Percentiles rank a stretch among this genome's conserved stretches.
Conservation (phyloP, 1,140 invertebrate species). For the Scaptomyza graminum region DNA sequence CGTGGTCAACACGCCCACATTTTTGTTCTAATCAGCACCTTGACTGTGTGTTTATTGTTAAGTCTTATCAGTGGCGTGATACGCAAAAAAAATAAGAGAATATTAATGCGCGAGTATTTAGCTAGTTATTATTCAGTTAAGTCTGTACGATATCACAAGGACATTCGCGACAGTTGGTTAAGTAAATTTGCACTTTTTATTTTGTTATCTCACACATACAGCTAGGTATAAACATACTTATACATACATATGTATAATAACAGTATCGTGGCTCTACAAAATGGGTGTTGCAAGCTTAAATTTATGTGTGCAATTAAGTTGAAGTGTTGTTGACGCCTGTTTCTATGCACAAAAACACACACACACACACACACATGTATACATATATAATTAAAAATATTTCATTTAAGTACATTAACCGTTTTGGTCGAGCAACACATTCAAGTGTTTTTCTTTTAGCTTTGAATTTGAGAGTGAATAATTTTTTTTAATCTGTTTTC, state of each 20-base stretch:
- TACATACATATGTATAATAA: too few relatives aligned
- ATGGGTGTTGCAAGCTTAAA: conserved; percentile 29
- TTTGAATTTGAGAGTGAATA: neutral
- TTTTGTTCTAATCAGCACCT: conserved; percentile 39
- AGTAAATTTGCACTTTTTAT: conserved; percentile 31
- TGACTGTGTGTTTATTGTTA: conserved; percentile 37
- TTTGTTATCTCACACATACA: conserved; percentile 22
- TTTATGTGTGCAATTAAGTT: conserved; percentile 46
- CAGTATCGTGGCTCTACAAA: neutral
- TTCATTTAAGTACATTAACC: conserved; percentile 3
- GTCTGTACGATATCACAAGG: conserved; percentile 25
- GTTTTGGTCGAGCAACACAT: conserved; percentile 1
- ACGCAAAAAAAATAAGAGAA: conserved; percentile 15
- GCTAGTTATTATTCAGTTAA: conserved; percentile 9
- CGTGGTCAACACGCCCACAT: conserved; percentile 34
- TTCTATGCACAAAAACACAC: neutral
- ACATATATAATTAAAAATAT: neutral
- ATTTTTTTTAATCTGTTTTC: neutral
- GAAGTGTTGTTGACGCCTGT: conserved; percentile 9
- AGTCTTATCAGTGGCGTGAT: conserved; percentile 47
- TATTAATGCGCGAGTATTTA: conserved; percentile 3
- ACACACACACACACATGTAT: neutral
- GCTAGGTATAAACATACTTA: too few relatives aligned
- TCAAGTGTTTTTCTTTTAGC: conserved; percentile 15
- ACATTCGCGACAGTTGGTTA: conserved; percentile 28